phyloP scores from a whole-genome alignment of 2,113 vertebrate genomes.

The Microtus montanus region DNA sequence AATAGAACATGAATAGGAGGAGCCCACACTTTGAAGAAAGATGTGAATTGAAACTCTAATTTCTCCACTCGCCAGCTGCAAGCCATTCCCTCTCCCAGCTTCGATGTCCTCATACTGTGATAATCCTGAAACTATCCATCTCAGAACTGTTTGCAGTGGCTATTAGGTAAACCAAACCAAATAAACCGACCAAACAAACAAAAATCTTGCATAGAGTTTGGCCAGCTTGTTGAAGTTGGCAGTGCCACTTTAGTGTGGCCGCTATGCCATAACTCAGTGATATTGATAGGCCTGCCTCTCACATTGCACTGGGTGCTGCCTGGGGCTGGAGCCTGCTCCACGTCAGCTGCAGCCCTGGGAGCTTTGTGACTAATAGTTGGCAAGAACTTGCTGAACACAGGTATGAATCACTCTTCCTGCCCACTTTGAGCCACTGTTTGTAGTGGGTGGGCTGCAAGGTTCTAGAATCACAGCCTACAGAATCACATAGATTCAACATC shows the following conservation, averaged over 20 bases:
- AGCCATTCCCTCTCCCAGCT: background rate
- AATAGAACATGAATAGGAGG: background rate
- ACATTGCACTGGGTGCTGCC: background rate
- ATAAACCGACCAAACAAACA: background rate
- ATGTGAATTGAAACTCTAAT: background rate
- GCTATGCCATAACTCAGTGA: rapidly evolving
- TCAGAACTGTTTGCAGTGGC: background rate
- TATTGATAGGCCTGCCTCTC: background rate
- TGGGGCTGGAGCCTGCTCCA: background rate
- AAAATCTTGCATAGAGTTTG: background rate
- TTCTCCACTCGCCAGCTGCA: background rate
- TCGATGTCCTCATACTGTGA: background rate
- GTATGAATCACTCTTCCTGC: background rate
- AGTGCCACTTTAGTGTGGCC: background rate
- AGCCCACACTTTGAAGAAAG: background rate
- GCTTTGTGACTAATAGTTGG: background rate
- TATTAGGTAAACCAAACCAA: background rate
- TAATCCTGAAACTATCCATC: background rate
- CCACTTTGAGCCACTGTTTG: too few relatives aligned
- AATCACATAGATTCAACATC: background rate
- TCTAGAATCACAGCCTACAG: background rate
- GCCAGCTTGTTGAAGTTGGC: background rate
- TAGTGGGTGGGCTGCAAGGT: background rate
- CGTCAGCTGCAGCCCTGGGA: background rate
- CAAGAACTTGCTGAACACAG: too few relatives aligned